Conservation (phyloP, 2,888 invertebrate species). For the Odontomyia ornata region DNA sequence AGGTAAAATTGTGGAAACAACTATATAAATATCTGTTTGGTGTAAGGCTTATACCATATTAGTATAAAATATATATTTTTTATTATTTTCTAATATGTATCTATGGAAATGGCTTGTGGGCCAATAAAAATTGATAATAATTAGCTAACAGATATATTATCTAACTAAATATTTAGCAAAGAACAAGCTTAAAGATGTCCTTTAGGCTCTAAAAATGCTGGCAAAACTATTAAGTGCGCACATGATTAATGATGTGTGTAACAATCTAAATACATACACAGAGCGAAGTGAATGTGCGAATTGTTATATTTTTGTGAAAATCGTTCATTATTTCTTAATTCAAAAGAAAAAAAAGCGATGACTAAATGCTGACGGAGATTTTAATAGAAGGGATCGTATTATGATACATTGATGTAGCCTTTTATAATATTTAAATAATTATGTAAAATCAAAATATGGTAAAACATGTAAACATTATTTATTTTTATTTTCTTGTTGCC, state of each 20-base stretch:
- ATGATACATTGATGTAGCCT: background rate
- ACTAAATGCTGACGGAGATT: background rate
- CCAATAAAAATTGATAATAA: slow-evolving; percentile 40
- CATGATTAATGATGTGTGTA: background rate
- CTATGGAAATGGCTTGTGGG: slow-evolving; percentile 38
- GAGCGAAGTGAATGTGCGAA: slow-evolving; percentile 20
- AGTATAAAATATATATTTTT: slow-evolving; percentile 44
- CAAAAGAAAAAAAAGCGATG: background rate
- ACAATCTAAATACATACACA: background rate
- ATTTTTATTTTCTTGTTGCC: slow-evolving; percentile 41
- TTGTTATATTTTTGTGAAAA: slow-evolving; percentile 24
- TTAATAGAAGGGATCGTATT: background rate
- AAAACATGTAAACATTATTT: slow-evolving; percentile 13
- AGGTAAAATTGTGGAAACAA: slow-evolving; percentile 34
- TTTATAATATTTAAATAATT: slow-evolving; percentile 23
- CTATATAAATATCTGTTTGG: slow-evolving; percentile 42
- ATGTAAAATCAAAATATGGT: slow-evolving; percentile 20
- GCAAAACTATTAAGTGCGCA: slow-evolving; percentile 8
- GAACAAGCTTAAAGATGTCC: slow-evolving; percentile 26
- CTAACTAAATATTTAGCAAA: slow-evolving; percentile 31
- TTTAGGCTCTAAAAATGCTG: slow-evolving; percentile 24
- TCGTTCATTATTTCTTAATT: slow-evolving; percentile 6
- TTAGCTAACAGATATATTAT: slow-evolving; percentile 44
- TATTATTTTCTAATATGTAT: slow-evolving; percentile 40
- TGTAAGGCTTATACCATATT: slow-evolving; percentile 45